Evolutionary conservation across 2,113 vertebrate genomes (phyloP).

Genomic region (Microcebus tavaratra): DNA sequence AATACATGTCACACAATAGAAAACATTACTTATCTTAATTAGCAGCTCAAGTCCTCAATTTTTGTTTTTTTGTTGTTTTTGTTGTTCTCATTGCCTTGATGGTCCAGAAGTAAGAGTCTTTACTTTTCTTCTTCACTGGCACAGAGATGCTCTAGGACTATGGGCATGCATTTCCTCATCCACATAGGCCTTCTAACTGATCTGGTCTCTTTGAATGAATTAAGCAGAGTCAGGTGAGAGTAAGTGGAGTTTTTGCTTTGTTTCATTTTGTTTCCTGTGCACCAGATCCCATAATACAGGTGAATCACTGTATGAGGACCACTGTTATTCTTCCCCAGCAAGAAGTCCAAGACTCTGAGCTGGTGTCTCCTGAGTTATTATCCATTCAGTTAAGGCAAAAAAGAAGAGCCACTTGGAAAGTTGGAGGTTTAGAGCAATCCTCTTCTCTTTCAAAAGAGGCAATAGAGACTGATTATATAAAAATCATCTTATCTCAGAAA

Average conservation of each 20-base stretch:
- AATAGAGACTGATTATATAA: neutral
- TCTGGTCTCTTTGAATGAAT: neutral
- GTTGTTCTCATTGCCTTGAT: neutral
- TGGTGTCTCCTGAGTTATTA: neutral
- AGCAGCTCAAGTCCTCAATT: neutral
- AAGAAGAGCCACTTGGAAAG: neutral
- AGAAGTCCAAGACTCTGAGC: neutral
- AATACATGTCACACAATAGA: neutral
- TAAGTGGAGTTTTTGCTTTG: neutral
- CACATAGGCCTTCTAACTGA: neutral
- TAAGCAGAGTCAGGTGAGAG: neutral
- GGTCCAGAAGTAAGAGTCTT: neutral
- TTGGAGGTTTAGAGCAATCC: neutral
- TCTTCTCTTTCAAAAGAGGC: neutral
- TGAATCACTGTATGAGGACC: neutral
- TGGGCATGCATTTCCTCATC: rapidly evolving
- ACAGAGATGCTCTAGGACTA: neutral
- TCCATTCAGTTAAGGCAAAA: neutral
- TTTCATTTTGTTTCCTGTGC: too few relatives aligned
- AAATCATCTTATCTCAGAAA: neutral
- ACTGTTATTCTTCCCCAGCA: neutral
- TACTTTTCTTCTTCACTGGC: neutral
- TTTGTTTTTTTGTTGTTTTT: neutral
- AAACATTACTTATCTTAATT: neutral
- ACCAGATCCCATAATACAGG: neutral